Conservation (phyloP, 2,797 vertebrate genomes). For the Eutrigla gurnardus region DNA sequence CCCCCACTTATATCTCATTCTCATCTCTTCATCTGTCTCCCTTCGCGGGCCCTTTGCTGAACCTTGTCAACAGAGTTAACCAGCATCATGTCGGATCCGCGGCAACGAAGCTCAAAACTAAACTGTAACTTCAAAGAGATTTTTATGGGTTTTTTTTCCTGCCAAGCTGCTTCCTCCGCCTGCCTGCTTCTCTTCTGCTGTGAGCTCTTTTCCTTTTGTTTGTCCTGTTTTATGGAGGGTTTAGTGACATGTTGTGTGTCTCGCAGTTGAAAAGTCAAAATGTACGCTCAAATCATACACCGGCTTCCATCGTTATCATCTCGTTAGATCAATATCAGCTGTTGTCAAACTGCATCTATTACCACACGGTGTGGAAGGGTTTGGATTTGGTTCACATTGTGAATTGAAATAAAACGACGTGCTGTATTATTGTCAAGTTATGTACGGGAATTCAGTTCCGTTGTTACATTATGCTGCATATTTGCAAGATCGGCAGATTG, state of each 20-base stretch:
- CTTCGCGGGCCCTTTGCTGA: background rate
- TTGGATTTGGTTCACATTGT: background rate
- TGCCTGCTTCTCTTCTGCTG: slow-evolving; percentile 20
- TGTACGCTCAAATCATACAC: background rate
- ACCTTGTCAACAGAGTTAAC: slow-evolving; percentile 26
- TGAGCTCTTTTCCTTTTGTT: slow-evolving; percentile 22
- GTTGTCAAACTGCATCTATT: too few species aligned
- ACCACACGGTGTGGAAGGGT: too few species aligned
- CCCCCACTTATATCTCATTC: slow-evolving; percentile 22
- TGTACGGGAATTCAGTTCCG: too few species aligned
- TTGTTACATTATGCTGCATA: too few species aligned
- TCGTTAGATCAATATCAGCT: too few species aligned
- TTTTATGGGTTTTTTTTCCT: slow-evolving; percentile 37
- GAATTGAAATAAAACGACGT: background rate
- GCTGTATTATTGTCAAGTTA: too few species aligned
- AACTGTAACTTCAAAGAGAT: slow-evolving; percentile 44
- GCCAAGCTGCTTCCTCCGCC: slow-evolving; percentile 35
- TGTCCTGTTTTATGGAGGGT: slow-evolving; percentile 13
- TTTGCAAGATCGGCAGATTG: too few species aligned
- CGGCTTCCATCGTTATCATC: too few species aligned
- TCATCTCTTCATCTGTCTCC: slow-evolving; percentile 1
- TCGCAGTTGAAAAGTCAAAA: background rate
- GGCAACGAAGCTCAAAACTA: slow-evolving; percentile 19
- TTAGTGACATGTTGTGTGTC: slow-evolving; percentile 23
- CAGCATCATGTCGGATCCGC: slow-evolving; percentile 16